Conservation (phyloP, 2,797 vertebrate genomes). For the Bovichtus diacanthus region DNA sequence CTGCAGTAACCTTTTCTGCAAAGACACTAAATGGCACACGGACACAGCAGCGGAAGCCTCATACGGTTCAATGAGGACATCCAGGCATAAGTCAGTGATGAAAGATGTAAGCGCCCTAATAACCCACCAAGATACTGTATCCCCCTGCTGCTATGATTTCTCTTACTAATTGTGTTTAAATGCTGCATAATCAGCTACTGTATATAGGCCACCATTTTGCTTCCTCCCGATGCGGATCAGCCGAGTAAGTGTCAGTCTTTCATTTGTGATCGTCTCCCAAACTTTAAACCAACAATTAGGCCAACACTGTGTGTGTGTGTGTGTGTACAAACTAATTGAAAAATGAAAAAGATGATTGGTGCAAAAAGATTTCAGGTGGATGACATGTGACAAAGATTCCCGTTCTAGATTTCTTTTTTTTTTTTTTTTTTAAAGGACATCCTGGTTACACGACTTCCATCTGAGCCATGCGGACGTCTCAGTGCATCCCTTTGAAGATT, state of each 20-base stretch:
- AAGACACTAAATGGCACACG: neutral
- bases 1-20: neutral
- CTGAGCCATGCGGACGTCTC: slow-evolving; percentile 39
- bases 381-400: slow-evolving; percentile 44
- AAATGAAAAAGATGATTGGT: slow-evolving; percentile 14
- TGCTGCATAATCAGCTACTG: neutral
- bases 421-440: slow-evolving; percentile 24
- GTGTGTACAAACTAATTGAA: too few relatives aligned
- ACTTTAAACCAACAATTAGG: neutral
- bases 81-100: slow-evolving; percentile 3
- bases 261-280: neutral
- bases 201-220: slow-evolving; percentile 33
- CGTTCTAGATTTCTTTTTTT: slow-evolving; percentile 34
- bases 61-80: slow-evolving; percentile 9
- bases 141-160: slow-evolving; percentile 12
- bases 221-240: slow-evolving; percentile 27
- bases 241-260: slow-evolving; percentile 22
- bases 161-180: slow-evolving; percentile 39
- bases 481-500: slow-evolving; percentile 68
- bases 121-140: slow-evolving; percentile 1
- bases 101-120: slow-evolving; percentile 11
- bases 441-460: slow-evolving; percentile 11
- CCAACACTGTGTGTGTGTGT: neutral
- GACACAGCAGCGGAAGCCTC: neutral
- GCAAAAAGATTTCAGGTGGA: neutral